A percentile compares a stretch with the other conserved stretches of the same genome.
These are phyloP conservation scores for Pseudochromis fuscus DNA, from an alignment of 2,797 vertebrate species.

Conservation along the genomic window DNA sequence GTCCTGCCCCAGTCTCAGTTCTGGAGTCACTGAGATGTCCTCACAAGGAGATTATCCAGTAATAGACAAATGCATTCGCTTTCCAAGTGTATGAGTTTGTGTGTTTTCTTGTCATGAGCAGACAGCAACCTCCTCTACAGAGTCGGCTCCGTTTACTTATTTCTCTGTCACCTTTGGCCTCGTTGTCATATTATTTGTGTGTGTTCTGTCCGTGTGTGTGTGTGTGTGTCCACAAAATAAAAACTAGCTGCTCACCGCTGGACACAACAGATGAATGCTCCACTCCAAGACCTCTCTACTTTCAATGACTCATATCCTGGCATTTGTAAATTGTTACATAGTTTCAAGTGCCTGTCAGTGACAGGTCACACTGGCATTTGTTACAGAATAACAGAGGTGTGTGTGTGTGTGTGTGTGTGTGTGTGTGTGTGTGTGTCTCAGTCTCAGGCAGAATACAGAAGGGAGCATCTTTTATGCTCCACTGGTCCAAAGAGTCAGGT, in stretches of 20 bases:
- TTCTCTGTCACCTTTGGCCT: slow-evolving; percentile 38
- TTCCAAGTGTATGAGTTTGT: neutral
- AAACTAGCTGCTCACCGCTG: slow-evolving; percentile 14
- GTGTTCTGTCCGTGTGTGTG: neutral
- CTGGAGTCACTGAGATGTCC: neutral
- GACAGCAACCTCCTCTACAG: slow-evolving; percentile 7
- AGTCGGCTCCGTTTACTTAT: slow-evolving; percentile 2
- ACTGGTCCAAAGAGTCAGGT: too few species aligned
- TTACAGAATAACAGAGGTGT: slow-evolving; percentile 13
- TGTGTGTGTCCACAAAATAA: slow-evolving; percentile 6
- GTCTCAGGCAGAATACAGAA: too few species aligned
- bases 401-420: too few species aligned
- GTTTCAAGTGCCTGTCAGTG: slow-evolving; percentile 21
- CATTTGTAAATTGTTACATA: slow-evolving; percentile 39
- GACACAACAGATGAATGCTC: neutral
- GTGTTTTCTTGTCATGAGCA: slow-evolving; percentile 10
- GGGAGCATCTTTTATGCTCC: too few species aligned
- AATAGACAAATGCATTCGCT: neutral
- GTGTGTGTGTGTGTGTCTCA: too few species aligned
- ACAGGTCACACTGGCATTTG: slow-evolving; percentile 5
- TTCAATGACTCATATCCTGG: slow-evolving; percentile 50
- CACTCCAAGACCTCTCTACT: neutral
- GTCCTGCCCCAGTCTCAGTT: too few species aligned
- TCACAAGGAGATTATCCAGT: neutral
- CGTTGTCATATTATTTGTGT: slow-evolving; percentile 12